Base-by-base conservation (phyloP, 2,888 invertebrate genomes). In the Synergus japonicus region DNA sequence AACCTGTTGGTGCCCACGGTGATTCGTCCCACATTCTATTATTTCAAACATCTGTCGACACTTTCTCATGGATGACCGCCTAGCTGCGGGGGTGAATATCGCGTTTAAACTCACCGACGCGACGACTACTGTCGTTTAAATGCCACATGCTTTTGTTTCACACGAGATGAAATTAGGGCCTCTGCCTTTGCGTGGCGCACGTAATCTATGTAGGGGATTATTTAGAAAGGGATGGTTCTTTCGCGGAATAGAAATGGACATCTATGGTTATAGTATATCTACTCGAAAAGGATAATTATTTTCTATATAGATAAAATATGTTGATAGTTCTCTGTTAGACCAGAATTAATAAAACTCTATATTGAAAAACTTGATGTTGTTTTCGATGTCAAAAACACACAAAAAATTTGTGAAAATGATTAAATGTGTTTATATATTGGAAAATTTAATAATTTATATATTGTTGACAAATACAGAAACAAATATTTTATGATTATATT, bases 61-160 rank as follows among this genome's bases (percentile, higher is more conserved):
- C 64, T 91, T 91, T 91, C 91, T 90, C 91, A 91, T 91, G 91
- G 88, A 85, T 85, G 85, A 86, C 44, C 67, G 69, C 84, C 73
- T 81, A 76, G 64, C 81, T 78, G 79, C 78, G 81, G 83, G 87
- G 84, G 83, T 82, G 86, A 85, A 84, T 88, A 60, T 60, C 60
- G 60, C 86, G 85, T 86, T 90, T 87, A 86, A 87, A 88, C 82
- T 85, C 80, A 83, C 83, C 73, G 65, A 63, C 79, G 73, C 29
- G 29, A 29, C 29, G 29, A 80, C 80, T 80, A 79, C 79, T 80
- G 83, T 83, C 82, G 82, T 88, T 90, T 87, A 89, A 89, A 88
- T 86, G 84, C 88, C 90, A 89, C 89, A 90, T 91, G 91, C 86
- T 85, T 88, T 89, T 89, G 83, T 90, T 91, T 91, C 91, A 90